phyloP scores from a whole-genome alignment of 1,140 invertebrate genomes.

The Trissolcus basalis region DNA sequence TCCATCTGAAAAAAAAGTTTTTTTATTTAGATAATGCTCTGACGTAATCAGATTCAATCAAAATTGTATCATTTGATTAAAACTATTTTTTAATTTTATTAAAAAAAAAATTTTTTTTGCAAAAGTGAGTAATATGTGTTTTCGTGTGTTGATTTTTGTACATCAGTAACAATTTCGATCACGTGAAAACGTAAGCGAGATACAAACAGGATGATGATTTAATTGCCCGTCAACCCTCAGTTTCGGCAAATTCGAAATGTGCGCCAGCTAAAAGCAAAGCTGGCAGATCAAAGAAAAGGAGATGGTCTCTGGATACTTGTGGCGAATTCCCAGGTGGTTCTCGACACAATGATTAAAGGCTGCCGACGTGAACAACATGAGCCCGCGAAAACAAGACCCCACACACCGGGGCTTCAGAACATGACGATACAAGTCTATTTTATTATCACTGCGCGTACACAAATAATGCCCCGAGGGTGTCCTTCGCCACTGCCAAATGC shows the following conservation, averaged over 20 bases:
- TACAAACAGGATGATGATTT: conserved; percentile 14
- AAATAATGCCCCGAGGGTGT: conserved; percentile 41
- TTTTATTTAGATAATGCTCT: too few relatives aligned
- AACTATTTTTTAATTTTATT: too few relatives aligned
- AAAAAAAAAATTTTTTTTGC: too few relatives aligned
- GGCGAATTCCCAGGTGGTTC: conserved; percentile 49
- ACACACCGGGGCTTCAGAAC: conserved; percentile 13
- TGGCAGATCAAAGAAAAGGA: conserved; percentile 56
- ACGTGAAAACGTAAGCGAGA: too few relatives aligned
- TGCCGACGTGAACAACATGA: conserved; percentile 47
- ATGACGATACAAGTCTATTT: conserved; percentile 45
- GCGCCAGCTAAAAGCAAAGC: conserved; percentile 34
- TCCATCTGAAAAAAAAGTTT: neutral
- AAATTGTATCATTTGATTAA: too few relatives aligned
- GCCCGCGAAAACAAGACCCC: conserved; percentile 48
- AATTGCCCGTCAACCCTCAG: conserved; percentile 8
- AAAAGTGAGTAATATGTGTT: too few relatives aligned
- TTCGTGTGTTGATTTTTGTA: too few relatives aligned
- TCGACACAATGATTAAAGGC: conserved; percentile 58
- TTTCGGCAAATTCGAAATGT: conserved; percentile 11
- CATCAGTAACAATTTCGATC: too few relatives aligned
- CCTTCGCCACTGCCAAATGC: conserved; percentile 23
- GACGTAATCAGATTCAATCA: too few relatives aligned
- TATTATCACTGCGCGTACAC: conserved; percentile 35
- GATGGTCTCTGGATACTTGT: conserved; percentile 53